phyloP scores from a whole-genome alignment of 2,113 vertebrate genomes.

The pig (Sus scrofa) region T2T-Sscrofa CM000816.6:55780501-55781000 shows the following conservation, averaged over 20 bases:
- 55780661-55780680: slow-evolving; percentile 13
- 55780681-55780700: slow-evolving; percentile 11
- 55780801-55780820: neutral
- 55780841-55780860: neutral
- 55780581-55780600: no score
- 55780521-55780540: no score
- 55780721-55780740: slow-evolving; percentile 33
- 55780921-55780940: neutral
- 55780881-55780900: neutral
- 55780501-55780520: no score
- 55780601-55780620: no score
- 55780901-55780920: neutral
- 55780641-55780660: no score
- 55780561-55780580: no score
- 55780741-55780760: slow-evolving; percentile 22
- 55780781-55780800: neutral
- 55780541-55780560: no score
- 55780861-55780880: neutral
- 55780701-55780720: neutral
- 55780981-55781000: neutral
- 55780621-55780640: no score
- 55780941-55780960: neutral
- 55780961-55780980: neutral
- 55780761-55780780: neutral
- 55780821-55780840: neutral